Percentiles rank a stretch among this genome's conserved stretches.
These are phyloP conservation scores for Macaria liturata DNA, from an alignment of 2,888 invertebrate species.

Conservation along the genomic window DNA sequence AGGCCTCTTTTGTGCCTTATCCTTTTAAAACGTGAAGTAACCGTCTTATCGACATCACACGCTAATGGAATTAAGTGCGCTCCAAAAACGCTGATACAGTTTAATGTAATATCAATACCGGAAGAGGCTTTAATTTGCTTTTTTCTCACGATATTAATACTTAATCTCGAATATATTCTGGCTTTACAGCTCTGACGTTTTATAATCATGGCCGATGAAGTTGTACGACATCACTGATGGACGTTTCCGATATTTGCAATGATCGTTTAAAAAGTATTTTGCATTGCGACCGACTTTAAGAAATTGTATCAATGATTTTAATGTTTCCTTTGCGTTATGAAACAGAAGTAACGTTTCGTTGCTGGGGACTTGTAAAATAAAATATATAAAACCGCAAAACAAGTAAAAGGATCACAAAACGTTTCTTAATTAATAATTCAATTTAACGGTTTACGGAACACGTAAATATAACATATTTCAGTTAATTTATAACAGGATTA, in stretches of 20 bases:
- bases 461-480: no score
- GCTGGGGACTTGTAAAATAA: conserved; percentile 18
- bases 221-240: conserved; percentile 45
- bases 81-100: conserved; percentile 19
- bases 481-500: no score
- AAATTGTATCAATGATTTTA: conserved; percentile 37
- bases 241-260: conserved; percentile 48
- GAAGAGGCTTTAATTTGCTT: conserved; percentile 30
- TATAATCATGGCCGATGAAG: conserved; percentile 45
- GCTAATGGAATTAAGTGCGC: conserved; percentile 32
- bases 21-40: conserved; percentile 52
- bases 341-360: conserved; percentile 39
- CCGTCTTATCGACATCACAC: conserved; percentile 25
- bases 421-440: no score
- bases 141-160: conserved; percentile 43
- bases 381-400: conserved; percentile 17
- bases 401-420: neutral
- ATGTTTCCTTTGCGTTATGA: conserved; percentile 45
- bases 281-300: conserved; percentile 31
- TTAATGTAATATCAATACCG: conserved; percentile 28
- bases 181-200: conserved; percentile 42
- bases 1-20: conserved; percentile 53
- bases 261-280: conserved; percentile 40
- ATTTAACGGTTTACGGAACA: no score
- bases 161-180: conserved; percentile 32